Evolutionary conservation across 2,888 invertebrate genomes (phyloP).

Genomic region (Nephrotoma appendiculata): DNA sequence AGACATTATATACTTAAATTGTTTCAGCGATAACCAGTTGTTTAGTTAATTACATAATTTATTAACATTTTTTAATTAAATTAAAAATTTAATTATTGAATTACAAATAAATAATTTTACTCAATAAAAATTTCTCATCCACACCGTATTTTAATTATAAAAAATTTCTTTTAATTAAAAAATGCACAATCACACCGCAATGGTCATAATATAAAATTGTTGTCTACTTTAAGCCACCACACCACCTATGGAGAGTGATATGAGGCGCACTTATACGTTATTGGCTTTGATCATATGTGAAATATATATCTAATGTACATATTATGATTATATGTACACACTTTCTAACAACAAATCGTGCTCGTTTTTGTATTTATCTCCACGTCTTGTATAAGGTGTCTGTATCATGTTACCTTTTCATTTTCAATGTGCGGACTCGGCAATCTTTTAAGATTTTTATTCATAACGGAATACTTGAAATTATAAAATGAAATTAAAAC

Average conservation of each 20-base stretch:
- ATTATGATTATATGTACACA: neutral
- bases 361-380: neutral
- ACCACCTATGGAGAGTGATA: neutral
- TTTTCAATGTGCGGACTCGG: neutral
- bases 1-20: no score
- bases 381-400: neutral
- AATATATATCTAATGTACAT: neutral
- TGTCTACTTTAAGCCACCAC: neutral
- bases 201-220: neutral
- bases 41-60: neutral
- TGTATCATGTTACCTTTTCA: neutral
- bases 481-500: neutral
- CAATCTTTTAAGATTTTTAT: neutral
- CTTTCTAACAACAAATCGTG: neutral
- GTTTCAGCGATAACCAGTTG: neutral
- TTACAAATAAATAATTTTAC: neutral
- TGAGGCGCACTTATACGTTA: neutral
- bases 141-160: neutral
- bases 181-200: neutral
- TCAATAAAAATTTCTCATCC: neutral
- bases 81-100: neutral
- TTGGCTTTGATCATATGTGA: neutral
- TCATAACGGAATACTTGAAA: neutral
- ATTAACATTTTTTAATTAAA: neutral
- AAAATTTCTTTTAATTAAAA: neutral